Percentiles rank a stretch among this genome's conserved stretches.
phyloP scores from a whole-genome alignment of 1,140 invertebrate genomes.

The Caenorhabditis briggsae region DNA sequence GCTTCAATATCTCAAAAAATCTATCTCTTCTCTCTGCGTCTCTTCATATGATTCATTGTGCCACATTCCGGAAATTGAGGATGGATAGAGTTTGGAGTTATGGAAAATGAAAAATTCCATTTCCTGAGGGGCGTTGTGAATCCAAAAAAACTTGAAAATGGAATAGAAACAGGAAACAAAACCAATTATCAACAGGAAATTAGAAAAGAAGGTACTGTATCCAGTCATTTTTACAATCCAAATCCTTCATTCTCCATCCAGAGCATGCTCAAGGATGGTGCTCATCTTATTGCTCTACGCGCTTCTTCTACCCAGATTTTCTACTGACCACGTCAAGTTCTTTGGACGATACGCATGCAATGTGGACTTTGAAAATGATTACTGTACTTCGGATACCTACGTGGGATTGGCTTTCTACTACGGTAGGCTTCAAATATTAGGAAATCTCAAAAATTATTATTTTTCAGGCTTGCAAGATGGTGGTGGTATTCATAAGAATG shows the following conservation, averaged over 20 bases:
- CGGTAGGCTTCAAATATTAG: not conserved
- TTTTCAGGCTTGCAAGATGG: slow-evolving; percentile 14
- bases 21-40: not conserved
- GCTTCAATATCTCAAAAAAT: not conserved
- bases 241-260: not conserved
- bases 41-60: not conserved
- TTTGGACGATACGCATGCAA: slow-evolving; percentile 31
- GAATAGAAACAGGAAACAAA: not conserved
- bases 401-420: slow-evolving; percentile 38
- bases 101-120: slow-evolving; percentile 4
- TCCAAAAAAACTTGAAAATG: not conserved
- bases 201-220: not conserved
- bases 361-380: not conserved
- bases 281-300: not conserved
- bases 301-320: not conserved
- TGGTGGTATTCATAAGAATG: not conserved
- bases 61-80: slow-evolving; percentile 11
- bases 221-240: not conserved
- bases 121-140: slow-evolving; percentile 31
- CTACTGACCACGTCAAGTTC: slow-evolving; percentile 6
- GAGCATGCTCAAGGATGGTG: not conserved
- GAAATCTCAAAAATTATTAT: not conserved
- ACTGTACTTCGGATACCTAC: slow-evolving; percentile 23
- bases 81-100: not conserved
- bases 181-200: slow-evolving; percentile 21